Evolutionary conservation across 1,140 invertebrate species (phyloP), one percentile per base, ranked within the genome.

Genomic region (Bradysia coprophila): DNA sequence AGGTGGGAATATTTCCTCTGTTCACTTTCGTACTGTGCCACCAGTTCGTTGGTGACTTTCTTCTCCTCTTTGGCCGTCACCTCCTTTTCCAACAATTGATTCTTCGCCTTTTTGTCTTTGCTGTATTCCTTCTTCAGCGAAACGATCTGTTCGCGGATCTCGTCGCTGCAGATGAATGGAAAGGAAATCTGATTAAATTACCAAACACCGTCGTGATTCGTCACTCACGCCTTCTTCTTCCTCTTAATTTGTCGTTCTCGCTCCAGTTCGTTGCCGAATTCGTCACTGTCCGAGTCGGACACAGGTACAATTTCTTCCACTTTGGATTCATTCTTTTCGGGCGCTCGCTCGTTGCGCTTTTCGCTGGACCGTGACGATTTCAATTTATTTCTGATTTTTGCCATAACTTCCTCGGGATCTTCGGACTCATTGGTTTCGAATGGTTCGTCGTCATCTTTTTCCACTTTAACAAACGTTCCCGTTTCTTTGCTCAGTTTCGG

Each of bases 401-500:
- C 55, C 11, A 57, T 58, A 16, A 61, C 55, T 45, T 61, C 54
- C 21, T 39, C 37, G 2, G 38, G 11, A 32, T 43, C 39, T 42
- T 38, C 19, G 15, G n/a, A 40, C 4, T 38, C 6, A 38, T 18
- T 18, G 4, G 5, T 6, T 4, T 21, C 41, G 11, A 56, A 51
- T 21, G 56, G 54, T 23, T 38, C 49, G 21, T 54, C 46, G 28
- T 45, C 50, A 41, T 51, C 51, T 3, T 43, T 32, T n/a, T 16
- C 15, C 6, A 11, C 33, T 32, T 42, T 15, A 32, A 21, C 13
- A 31, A 18, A 24, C 4, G 9, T n/a, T 24, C 72, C 72, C 22
- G 75, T 67, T 49, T 76, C 61, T 45, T 75, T 73, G 61, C 80
- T 92, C 11, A 97, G 65, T 56, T 83, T 87, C 4, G 91, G 89